Base-by-base conservation (phyloP, 2,113 vertebrate genomes). In the Ranitomeya variabilis region DNA sequence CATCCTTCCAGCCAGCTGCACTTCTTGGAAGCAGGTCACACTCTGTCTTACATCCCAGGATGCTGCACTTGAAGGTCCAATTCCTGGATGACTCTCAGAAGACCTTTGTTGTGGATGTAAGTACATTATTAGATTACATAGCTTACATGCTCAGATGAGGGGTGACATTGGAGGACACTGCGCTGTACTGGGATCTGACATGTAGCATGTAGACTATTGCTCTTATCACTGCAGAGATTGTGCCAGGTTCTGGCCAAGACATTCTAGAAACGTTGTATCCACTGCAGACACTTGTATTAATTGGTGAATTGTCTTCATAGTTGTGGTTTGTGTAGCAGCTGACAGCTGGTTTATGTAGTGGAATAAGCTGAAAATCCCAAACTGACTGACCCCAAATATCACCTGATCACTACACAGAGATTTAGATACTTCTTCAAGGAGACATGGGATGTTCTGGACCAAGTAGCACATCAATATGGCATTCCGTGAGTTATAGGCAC, bases 21-120 rank as follows among this genome's bases (percentile, higher is more conserved):
- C 80, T 62, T 91, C 92, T 62, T 64, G 59, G 62, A 0, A 0
- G 87, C 91, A 92, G 81, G 90, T 77, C 91, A 86, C 77, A 92
- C 0, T 23, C 89, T 1, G 55, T 90, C 91, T 87, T 11, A 79
- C 81, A 57, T 6, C 64, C 1, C 0, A 95, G 91, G 91, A 96
- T 96, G 95, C 94, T 96, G 84, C 95, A 95, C 87, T 92, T 96
- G 26, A 95, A 95, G 92, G 95, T 96, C 91, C 95, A 96, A 91
- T 96, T 96, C 90, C 93, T 96, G 93, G 95, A 96, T 93, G 95
- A 96, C 90, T 94, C 95, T 87, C 95, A 96, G 94, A 95, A 96
- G 94, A 95, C 95, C 93, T 96, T 96, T 90, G 94, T 96, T 79
- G 95, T 95, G 85, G 95, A 96, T 92, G 95, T 96, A 95, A 96